phyloP scores from a whole-genome alignment of 2,888 invertebrate genomes.

The Hypselothyrea guttata region DNA sequence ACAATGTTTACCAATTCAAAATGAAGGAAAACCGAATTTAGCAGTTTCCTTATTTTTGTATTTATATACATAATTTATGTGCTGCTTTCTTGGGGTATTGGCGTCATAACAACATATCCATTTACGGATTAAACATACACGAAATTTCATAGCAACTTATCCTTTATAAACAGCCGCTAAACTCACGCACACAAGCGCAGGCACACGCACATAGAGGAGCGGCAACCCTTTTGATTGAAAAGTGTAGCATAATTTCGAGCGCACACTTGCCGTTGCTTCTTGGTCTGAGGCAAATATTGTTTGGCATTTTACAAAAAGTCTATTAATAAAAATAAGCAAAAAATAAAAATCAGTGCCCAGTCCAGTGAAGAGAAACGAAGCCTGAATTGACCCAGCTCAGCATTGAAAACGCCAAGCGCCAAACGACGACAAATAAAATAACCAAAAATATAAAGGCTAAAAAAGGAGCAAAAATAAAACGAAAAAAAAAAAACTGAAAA shows the following conservation, averaged over 20 bases:
- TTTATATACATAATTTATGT: constrained; percentile 9
- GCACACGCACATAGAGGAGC: neutral
- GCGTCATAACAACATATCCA: constrained; percentile 69
- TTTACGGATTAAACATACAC: constrained; percentile 71
- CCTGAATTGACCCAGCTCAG: constrained; percentile 62
- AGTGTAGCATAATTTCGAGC: constrained; percentile 68
- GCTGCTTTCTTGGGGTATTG: constrained; percentile 26
- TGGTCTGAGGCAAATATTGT: constrained; percentile 51
- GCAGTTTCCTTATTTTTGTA: constrained; percentile 6
- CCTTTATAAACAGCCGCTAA: constrained; percentile 73
- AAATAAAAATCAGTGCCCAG: constrained; percentile 51
- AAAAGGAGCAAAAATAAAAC: constrained; percentile 16
- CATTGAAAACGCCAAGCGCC: constrained; percentile 30
- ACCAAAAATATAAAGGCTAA: constrained; percentile 8
- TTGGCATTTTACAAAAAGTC: constrained; percentile 66
- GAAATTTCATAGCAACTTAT: constrained; percentile 66
- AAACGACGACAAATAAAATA: constrained; percentile 40
- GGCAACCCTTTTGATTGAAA: constrained; percentile 55
- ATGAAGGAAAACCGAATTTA: constrained; percentile 21
- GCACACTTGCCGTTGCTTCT: constrained; percentile 51
- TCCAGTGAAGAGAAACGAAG: constrained; percentile 23
- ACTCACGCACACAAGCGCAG: constrained; percentile 16
- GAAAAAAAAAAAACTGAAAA: constrained; percentile 14
- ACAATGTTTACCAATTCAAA: constrained; percentile 38
- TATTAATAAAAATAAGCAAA: constrained; percentile 73